These are phyloP conservation scores for Phallusia fumigata DNA, from an alignment of 23 tunicate species.

Conservation along the genomic window DNA sequence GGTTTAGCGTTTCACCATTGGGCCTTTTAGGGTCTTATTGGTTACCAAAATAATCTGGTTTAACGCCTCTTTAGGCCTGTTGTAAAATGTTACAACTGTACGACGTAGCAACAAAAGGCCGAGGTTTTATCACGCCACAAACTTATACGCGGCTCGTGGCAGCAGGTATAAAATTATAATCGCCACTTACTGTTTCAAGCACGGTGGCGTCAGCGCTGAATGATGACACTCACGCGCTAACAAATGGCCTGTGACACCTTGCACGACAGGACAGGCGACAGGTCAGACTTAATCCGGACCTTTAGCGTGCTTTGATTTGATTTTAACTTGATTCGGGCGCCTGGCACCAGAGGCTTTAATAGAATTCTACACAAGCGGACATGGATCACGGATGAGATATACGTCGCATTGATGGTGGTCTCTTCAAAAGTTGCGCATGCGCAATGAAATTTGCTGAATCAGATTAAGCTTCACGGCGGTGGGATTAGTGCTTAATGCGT, in stretches of 20 bases:
- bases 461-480: background rate
- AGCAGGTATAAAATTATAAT: too few species aligned
- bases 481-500: background rate
- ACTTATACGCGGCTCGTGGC: too few species aligned
- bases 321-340: background rate
- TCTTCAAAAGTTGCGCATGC: background rate
- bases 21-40: too few species aligned
- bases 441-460: background rate
- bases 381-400: background rate
- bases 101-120: too few species aligned
- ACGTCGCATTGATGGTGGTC: background rate
- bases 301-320: background rate
- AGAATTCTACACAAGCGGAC: background rate
- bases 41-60: too few species aligned
- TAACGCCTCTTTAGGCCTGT: too few species aligned
- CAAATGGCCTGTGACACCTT: background rate
- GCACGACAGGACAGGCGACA: background rate
- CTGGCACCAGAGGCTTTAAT: background rate
- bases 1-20: too few species aligned
- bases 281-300: conserved; percentile 10
- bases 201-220: too few species aligned
- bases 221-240: too few species aligned
- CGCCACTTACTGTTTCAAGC: too few species aligned
- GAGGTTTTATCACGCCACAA: too few species aligned
- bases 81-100: too few species aligned